Evolutionary conservation across 1,140 invertebrate genomes (phyloP).

Genomic region (Rhynchophorus ferrugineus): DNA sequence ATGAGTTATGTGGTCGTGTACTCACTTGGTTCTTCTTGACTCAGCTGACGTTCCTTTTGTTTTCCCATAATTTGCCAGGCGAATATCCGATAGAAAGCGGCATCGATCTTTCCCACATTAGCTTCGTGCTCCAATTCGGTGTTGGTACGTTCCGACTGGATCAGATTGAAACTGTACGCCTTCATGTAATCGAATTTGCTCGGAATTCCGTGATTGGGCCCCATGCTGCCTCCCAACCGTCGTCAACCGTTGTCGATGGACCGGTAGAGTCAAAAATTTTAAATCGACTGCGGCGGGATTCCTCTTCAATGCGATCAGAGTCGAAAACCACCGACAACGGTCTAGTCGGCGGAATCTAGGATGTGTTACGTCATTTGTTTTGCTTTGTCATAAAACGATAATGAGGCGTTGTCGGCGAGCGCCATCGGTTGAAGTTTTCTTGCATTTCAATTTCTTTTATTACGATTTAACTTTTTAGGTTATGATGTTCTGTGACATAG

Average conservation of each 20-base stretch:
- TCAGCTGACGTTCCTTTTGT: conserved; percentile 9
- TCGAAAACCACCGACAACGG: conserved; percentile 1
- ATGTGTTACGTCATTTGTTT: conserved; percentile 16
- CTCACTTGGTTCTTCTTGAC: conserved; percentile 10
- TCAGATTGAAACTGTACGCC: conserved; percentile 25
- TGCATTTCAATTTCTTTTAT: no score
- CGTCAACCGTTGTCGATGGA: no score
- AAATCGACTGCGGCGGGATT: conserved; percentile 12
- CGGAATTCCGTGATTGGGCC: conserved; percentile 23
- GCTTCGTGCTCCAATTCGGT: conserved; percentile 24
- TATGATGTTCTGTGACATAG: no score
- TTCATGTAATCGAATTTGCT: conserved; percentile 28
- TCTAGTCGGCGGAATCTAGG: conserved; percentile 10
- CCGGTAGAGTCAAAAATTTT: no score
- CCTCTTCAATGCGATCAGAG: conserved; percentile 10
- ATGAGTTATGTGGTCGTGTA: no score
- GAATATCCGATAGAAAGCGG: conserved; percentile 17
- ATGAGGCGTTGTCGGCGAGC: not conserved
- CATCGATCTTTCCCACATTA: conserved; percentile 22
- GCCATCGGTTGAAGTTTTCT: not conserved
- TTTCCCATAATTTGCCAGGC: conserved; percentile 19
- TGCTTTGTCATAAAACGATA: conserved; percentile 2
- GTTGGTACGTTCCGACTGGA: conserved; percentile 22
- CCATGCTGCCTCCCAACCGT: conserved; percentile 18
- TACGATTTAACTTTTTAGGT: no score